A percentile compares a stretch with the other conserved stretches of the same genome.
phyloP scores from a whole-genome alignment of 2,888 invertebrate genomes.

The Phaedon cochleariae region DNA sequence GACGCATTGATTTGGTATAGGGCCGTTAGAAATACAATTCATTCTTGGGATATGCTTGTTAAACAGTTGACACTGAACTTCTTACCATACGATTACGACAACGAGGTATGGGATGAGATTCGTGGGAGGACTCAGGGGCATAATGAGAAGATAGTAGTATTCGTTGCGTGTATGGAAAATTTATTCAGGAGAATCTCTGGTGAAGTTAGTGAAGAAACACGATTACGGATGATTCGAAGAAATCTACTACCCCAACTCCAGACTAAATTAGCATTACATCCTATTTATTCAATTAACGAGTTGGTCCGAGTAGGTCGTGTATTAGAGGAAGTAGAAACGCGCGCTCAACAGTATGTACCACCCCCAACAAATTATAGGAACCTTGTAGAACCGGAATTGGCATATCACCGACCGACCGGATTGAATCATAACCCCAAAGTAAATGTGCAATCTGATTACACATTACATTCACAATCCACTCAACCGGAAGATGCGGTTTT shows the following conservation, averaged over 20 bases:
- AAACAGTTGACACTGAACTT: neutral
- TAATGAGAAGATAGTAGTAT: conserved; percentile 7
- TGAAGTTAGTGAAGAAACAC: neutral
- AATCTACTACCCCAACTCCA: neutral
- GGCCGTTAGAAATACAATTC: too few relatives aligned
- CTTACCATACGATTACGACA: conserved; percentile 21
- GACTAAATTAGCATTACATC: neutral
- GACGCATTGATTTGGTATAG: too few relatives aligned
- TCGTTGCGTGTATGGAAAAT: conserved; percentile 20
- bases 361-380: neutral
- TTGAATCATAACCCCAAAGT: neutral
- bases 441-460: too few relatives aligned
- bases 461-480: too few relatives aligned
- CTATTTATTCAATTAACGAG: neutral
- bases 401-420: neutral
- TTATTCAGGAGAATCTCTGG: conserved; percentile 3
- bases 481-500: too few relatives aligned
- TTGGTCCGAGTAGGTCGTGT: conserved; percentile 1
- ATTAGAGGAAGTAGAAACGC: conserved; percentile 17
- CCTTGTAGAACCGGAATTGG: neutral
- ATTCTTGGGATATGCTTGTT: too few relatives aligned
- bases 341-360: neutral
- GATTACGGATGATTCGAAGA: neutral
- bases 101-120: conserved; percentile 19
- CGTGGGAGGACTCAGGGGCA: conserved; percentile 20